Base-by-base conservation (phyloP, 2,797 vertebrate species). In the Neoniphon sammara region DNA sequence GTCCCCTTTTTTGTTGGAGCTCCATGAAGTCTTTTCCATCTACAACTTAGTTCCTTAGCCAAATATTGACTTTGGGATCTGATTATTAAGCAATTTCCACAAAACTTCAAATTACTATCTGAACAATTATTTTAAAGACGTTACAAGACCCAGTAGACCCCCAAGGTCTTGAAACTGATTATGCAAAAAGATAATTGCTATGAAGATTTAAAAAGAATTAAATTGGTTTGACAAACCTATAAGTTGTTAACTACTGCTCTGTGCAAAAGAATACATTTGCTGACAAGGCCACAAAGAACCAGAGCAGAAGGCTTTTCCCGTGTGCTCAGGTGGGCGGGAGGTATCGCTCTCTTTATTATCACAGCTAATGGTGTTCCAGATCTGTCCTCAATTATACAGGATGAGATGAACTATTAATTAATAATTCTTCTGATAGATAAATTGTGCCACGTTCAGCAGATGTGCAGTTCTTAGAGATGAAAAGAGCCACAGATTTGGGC, bases 31-130 rank as follows among this genome's bases (percentile, higher is more conserved):
- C 87, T 89, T 93, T 75, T 70, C 81, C 85, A 86, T 89, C 87
- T 90, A 91, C 87, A 90, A 90, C 89, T 92, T 90, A 87, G 88
- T 92, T 92, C 91, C 86, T 73, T 81, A 58, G 83, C 88, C 91
- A 91, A 93, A 94, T 94, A 93, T 93, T 93, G 91, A 93, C 92
- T 94, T 92, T 91, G 90, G 86, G 89, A 93, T 94, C 90, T 94
- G 93, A 95, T 94, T 94, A 94, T 94, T 93, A 94, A 94, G 93
- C 93, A 93, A 93, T 94, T 94, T 94, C 91, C 85, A 87, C 88
- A 88, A 88, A 93, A 93, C 91, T 93, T 94, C 87, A 95, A 94
- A 94, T 94, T 91, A 90, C 87, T 90, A 91, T 90, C 88, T 78
- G 88, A 94, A 94, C 93, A 94, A 94, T 94, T 94, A 94, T 94